Conservation (phyloP, 2,113 vertebrate genomes). For the Tachysurus vachellii region DNA sequence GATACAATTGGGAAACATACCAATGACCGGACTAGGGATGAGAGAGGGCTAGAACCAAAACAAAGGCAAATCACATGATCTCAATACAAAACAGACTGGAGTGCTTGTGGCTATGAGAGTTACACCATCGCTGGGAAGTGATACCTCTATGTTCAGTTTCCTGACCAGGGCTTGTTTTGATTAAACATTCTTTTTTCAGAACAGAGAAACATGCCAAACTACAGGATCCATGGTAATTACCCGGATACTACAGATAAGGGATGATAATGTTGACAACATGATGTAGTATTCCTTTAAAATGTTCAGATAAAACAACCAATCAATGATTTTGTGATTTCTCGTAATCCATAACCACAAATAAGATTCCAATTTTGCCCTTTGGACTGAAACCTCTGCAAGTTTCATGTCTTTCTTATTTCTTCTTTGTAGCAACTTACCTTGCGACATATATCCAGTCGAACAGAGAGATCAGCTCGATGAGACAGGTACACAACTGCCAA, state of each 20-base stretch:
- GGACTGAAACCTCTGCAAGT: not conserved
- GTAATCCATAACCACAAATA: not conserved
- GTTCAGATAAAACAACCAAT: not conserved
- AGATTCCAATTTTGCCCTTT: not conserved
- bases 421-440: constrained; percentile 75
- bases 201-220: not conserved
- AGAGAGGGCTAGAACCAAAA: not conserved
- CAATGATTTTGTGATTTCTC: not conserved
- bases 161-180: not conserved
- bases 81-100: not conserved
- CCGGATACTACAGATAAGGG: not conserved
- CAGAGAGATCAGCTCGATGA: constrained; percentile 83
- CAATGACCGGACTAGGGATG: not conserved
- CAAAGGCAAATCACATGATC: not conserved
- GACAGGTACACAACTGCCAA: constrained; percentile 88
- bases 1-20: not conserved
- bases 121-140: not conserved
- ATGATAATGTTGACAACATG: not conserved
- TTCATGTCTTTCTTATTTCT: not conserved
- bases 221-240: not conserved
- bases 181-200: not conserved
- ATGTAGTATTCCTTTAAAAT: not conserved
- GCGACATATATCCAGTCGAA: constrained; percentile 88
- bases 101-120: not conserved
- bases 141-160: not conserved